phyloP scores from a whole-genome alignment of 1,140 invertebrate genomes.

The Steinernema khuongi region DNA sequence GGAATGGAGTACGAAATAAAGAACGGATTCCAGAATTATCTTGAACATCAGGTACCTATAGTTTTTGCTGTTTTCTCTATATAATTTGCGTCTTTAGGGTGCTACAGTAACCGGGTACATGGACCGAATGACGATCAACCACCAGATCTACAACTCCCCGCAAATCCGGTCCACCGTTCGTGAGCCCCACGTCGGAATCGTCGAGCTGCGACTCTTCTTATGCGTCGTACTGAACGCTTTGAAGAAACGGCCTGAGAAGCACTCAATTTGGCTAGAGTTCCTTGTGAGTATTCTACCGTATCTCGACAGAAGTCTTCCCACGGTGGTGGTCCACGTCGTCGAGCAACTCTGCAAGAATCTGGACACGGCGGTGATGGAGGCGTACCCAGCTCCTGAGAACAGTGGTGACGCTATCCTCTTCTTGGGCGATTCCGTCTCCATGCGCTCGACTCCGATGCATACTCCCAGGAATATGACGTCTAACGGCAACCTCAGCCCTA shows the following conservation, averaged over 20 bases:
- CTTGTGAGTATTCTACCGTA: conserved; percentile 52
- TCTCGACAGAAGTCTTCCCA: conserved; percentile 66
- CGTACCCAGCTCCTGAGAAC: conserved; percentile 2
- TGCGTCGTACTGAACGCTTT: conserved; percentile 74
- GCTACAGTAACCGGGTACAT: conserved; percentile 33
- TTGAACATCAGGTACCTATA: conserved; percentile 24
- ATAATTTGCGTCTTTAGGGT: conserved; percentile 9
- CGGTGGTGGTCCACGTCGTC: conserved; percentile 72
- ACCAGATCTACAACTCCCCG: conserved; percentile 50
- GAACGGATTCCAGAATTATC: conserved; percentile 44
- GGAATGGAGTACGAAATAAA: conserved; percentile 71
- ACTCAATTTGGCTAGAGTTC: conserved; percentile 64
- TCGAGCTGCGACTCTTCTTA: conserved; percentile 77
- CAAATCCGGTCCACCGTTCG: conserved; percentile 49
- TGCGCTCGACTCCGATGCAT: background rate
- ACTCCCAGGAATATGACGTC: background rate
- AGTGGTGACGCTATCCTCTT: background rate
- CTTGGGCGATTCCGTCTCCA: background rate
- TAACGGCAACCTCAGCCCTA: background rate
- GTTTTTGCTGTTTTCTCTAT: background rate
- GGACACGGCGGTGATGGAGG: conserved; percentile 63
- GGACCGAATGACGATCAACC: conserved; percentile 46
- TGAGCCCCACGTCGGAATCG: conserved; percentile 48
- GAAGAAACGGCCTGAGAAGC: conserved; percentile 61
- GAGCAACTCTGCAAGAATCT: conserved; percentile 78